These are phyloP conservation scores for Artibeus jamaicensis DNA, from an alignment of 2,797 vertebrate genomes.

Conservation along the genomic window DNA sequence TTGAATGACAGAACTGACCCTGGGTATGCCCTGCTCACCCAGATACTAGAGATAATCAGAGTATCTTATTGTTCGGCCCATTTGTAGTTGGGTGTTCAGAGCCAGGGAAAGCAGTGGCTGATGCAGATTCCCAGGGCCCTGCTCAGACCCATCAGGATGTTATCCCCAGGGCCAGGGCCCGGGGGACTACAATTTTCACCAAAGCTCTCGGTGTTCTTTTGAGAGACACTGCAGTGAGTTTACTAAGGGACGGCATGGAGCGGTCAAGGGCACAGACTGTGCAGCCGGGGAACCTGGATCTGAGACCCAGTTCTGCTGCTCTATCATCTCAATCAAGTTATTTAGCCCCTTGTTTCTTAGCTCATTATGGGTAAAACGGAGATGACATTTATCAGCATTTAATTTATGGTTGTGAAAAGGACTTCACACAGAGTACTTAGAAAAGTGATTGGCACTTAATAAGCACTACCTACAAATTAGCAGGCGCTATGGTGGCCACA, in stretches of 20 bases:
- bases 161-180: neutral
- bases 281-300: neutral
- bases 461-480: accelerated
- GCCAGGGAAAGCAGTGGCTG: neutral
- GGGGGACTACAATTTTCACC: too few relatives aligned
- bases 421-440: neutral
- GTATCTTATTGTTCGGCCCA: too few relatives aligned
- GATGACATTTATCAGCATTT: neutral
- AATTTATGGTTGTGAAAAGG: neutral
- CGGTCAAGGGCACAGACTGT: neutral
- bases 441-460: neutral
- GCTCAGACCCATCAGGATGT: neutral
- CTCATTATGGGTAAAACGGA: neutral
- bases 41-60: accelerated
- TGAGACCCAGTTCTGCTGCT: neutral
- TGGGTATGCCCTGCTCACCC: neutral
- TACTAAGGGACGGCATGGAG: accelerated
- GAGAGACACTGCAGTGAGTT: neutral
- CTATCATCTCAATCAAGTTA: neutral
- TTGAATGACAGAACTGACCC: neutral
- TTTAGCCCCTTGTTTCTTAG: neutral
- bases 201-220: neutral
- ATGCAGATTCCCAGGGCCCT: neutral
- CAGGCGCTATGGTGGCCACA: neutral
- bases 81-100: neutral